phyloP scores from a whole-genome alignment of 1,140 invertebrate species.

The Brachystomella parvula region DNA sequence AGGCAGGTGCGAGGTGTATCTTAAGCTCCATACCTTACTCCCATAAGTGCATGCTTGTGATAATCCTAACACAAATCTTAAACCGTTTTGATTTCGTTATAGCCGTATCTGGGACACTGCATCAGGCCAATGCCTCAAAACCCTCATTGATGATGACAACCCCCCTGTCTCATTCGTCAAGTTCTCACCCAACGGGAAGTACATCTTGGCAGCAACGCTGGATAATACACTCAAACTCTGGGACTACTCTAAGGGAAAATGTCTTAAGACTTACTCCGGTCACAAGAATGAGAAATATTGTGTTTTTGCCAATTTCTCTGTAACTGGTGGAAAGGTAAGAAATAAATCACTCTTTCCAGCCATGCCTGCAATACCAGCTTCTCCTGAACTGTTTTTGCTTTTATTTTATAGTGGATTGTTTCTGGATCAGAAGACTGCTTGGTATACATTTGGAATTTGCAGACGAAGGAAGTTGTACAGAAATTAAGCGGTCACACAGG shows the following conservation, averaged over 20 bases:
- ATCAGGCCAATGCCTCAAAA: conserved; percentile 98
- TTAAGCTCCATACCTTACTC: too few species aligned
- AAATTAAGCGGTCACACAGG: conserved; percentile 91
- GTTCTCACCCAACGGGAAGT: conserved; percentile 99
- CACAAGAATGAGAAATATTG: conserved; percentile 99
- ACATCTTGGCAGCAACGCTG: conserved; percentile 93
- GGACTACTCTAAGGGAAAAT: conserved; percentile 98
- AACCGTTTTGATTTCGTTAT: conserved; percentile 42
- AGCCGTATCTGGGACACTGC: conserved; percentile 99
- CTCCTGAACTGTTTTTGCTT: conserved; percentile 25
- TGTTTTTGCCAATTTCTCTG: conserved; percentile 99
- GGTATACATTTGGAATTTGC: conserved; percentile 99
- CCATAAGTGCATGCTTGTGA: background rate
- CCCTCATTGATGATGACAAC: conserved; percentile 87
- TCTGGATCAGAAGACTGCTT: conserved; percentile 99
- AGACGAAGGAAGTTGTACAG: conserved; percentile 98
- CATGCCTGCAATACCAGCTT: background rate
- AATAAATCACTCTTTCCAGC: background rate
- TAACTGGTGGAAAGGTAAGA: conserved; percentile 93
- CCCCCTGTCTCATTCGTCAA: conserved; percentile 99
- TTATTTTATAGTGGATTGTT: conserved; percentile 84
- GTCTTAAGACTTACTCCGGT: conserved; percentile 94
- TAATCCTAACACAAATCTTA: background rate
- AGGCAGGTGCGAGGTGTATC: too few species aligned
- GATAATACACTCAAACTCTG: conserved; percentile 95